These are phyloP conservation scores for Mugil cephalus DNA, from an alignment of 2,113 vertebrate genomes.

Conservation along the genomic window DNA sequence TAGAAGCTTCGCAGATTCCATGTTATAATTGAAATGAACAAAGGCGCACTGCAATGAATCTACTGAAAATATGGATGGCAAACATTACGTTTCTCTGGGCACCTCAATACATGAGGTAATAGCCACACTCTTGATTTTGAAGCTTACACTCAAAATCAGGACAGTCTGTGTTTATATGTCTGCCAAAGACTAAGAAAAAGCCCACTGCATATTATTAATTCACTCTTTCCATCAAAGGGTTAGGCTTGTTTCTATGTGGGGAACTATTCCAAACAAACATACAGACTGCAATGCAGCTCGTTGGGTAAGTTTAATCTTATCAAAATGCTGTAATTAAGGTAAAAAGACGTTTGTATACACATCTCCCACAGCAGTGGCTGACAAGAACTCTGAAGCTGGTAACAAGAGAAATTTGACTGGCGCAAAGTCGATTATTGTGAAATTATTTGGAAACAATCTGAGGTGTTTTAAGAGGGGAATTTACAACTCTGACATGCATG, in stretches of 20 bases:
- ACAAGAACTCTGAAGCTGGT: too few species aligned
- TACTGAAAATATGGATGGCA: neutral
- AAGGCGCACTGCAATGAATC: accelerated
- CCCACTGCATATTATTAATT: too few species aligned
- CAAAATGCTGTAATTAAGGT: too few species aligned
- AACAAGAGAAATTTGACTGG: too few species aligned
- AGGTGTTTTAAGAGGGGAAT: neutral
- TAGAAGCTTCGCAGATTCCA: neutral
- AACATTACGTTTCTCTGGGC: neutral
- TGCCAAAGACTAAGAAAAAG: neutral
- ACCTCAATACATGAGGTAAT: neutral
- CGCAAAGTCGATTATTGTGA: neutral
- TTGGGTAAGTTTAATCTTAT: too few species aligned
- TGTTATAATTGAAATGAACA: neutral
- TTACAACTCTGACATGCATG: neutral
- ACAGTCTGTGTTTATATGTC: neutral
- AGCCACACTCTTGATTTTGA: neutral
- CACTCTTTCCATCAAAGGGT: too few species aligned
- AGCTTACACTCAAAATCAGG: neutral
- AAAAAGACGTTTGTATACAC: too few species aligned
- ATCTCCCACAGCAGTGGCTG: too few species aligned
- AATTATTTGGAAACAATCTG: neutral
- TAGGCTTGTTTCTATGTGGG: too few species aligned
- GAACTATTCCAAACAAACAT: too few species aligned
- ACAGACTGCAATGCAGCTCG: too few species aligned